A percentile compares a stretch with the other conserved stretches of the same genome.
These are phyloP conservation scores for Pituophis catenifer DNA, from an alignment of 2,113 vertebrate genomes.

Conservation along the genomic window DNA sequence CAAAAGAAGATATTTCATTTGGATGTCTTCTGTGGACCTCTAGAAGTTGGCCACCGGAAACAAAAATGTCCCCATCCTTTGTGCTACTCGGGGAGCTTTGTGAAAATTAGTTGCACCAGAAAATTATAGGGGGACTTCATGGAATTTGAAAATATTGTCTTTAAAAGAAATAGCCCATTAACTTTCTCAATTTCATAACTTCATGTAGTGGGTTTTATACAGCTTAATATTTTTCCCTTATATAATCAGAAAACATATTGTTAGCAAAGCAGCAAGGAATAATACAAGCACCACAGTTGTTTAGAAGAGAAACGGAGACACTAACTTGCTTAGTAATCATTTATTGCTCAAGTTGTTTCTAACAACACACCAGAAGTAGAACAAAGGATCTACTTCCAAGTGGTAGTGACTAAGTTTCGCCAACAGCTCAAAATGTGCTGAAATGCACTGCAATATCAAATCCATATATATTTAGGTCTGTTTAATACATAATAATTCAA, in stretches of 20 bases:
- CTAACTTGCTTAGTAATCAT: background rate
- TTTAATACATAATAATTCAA: too few species aligned
- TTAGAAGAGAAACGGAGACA: background rate
- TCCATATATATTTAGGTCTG: background rate
- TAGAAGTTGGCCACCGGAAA: background rate
- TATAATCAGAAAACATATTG: background rate
- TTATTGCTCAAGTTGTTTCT: background rate
- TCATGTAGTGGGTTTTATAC: background rate
- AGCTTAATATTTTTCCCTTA: background rate
- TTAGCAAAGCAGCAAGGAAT: background rate
- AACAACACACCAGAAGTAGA: background rate
- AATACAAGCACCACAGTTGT: background rate
- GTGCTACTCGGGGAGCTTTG: background rate
- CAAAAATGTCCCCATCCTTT: background rate
- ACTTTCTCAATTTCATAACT: background rate
- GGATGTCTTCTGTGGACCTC: background rate
- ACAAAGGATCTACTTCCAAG: background rate
- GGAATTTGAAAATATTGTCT: background rate
- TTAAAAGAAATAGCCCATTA: background rate
- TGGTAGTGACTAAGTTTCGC: background rate
- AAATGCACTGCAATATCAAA: background rate
- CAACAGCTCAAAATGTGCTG: background rate
- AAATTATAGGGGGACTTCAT: slow-evolving; percentile 8
- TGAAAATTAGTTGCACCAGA: background rate
- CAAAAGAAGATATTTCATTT: background rate